phyloP scores from a whole-genome alignment of 2,113 vertebrate genomes.

The Sporophila hypoxantha region DNA sequence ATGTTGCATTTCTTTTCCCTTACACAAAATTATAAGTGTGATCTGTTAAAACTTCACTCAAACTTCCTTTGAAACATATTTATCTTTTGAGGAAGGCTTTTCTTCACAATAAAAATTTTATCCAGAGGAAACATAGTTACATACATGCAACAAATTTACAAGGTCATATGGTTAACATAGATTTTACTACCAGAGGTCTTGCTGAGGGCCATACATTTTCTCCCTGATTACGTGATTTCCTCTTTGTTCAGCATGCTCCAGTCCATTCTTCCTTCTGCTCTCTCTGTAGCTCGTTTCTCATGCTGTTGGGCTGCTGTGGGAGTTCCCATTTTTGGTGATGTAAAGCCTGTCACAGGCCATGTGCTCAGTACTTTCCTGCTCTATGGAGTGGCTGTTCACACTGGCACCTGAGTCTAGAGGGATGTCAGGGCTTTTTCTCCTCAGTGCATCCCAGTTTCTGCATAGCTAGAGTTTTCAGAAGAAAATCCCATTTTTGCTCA shows the following conservation, averaged over 20 bases:
- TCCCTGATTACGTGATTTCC: background rate
- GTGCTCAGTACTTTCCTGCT: background rate
- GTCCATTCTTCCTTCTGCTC: background rate
- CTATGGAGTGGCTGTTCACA: background rate
- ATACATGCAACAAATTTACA: conserved; percentile 21
- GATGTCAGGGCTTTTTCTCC: background rate
- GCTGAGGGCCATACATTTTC: background rate
- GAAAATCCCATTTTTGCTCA: background rate
- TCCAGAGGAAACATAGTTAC: background rate
- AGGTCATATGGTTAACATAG: background rate
- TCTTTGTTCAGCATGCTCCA: background rate
- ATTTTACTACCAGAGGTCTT: conserved; percentile 14
- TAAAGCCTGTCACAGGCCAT: background rate
- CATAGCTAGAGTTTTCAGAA: background rate
- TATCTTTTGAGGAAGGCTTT: background rate
- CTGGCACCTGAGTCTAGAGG: background rate
- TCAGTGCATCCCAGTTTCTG: background rate
- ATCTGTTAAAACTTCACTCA: background rate
- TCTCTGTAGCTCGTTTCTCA: background rate
- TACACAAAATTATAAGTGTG: background rate
- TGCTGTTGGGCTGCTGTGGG: background rate
- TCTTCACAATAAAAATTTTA: background rate
- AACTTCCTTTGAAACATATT: background rate
- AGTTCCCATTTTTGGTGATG: background rate
- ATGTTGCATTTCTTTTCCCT: background rate